Evolutionary conservation across 2,888 invertebrate species (phyloP).

Genomic region (Nephrotoma guestfalica): DNA sequence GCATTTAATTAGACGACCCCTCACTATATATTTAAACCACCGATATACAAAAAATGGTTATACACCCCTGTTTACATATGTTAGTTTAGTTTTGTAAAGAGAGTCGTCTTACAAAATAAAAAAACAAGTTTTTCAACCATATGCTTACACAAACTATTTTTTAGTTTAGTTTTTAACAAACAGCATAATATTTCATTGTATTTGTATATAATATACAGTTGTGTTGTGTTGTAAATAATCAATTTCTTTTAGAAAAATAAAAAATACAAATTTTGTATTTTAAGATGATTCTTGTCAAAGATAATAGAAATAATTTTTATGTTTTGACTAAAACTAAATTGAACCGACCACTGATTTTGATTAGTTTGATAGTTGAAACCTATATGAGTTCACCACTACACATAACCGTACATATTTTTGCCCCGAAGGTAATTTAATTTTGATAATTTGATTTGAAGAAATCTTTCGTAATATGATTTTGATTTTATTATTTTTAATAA

Average conservation of each 20-base stretch:
- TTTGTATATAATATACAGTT: neutral
- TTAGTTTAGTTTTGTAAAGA: neutral
- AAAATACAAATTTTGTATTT: neutral
- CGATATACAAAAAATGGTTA: neutral
- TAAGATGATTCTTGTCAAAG: neutral
- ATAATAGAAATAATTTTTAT: neutral
- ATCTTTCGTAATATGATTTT: neutral
- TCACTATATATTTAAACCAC: neutral
- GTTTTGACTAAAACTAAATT: neutral
- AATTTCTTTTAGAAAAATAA: neutral
- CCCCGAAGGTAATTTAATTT: neutral
- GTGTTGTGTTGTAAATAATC: neutral
- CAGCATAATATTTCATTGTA: neutral
- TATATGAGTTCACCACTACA: neutral
- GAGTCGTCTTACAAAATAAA: neutral
- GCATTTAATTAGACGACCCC: neutral
- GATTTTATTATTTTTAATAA: neutral
- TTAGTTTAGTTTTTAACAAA: neutral
- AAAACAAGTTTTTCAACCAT: slow-evolving; percentile 3
- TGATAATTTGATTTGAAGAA: neutral
- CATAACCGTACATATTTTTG: neutral
- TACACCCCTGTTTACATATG: neutral
- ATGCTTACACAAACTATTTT: neutral
- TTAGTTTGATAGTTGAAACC: neutral
- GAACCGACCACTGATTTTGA: neutral